Conservation (phyloP, 1,140 invertebrate genomes). For the Gryon sp. region DNA sequence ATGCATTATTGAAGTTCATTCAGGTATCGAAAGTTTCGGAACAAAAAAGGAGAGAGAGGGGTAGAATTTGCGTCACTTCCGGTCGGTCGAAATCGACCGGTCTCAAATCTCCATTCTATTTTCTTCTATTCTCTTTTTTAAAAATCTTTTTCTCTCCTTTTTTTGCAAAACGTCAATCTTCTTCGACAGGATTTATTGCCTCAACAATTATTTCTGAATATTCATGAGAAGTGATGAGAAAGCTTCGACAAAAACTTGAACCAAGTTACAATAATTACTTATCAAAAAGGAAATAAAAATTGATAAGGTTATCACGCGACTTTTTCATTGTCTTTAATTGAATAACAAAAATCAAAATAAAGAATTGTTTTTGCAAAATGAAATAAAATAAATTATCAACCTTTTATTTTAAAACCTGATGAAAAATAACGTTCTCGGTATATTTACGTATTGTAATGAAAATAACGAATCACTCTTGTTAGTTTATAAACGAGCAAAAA, state of each 20-base stretch:
- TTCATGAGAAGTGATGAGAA: constrained; percentile 29
- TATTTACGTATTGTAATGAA: too few relatives aligned
- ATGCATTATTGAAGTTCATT: constrained; percentile 45
- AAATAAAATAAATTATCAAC: too few relatives aligned
- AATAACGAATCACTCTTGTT: too few relatives aligned
- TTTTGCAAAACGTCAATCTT: constrained; percentile 43
- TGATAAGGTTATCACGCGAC: too few relatives aligned
- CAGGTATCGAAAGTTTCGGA: constrained; percentile 44
- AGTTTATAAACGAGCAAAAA: too few relatives aligned
- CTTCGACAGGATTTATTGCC: constrained; percentile 28
- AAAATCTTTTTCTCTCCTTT: neutral
- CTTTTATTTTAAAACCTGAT: too few relatives aligned
- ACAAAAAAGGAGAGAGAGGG: constrained; percentile 18
- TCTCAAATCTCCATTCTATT: constrained; percentile 4
- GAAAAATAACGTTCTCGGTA: too few relatives aligned
- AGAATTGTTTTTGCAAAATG: too few relatives aligned
- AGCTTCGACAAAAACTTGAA: constrained; percentile 11
- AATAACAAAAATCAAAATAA: too few relatives aligned
- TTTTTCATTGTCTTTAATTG: too few relatives aligned
- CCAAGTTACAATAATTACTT: constrained; percentile 30
- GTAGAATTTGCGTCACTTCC: constrained; percentile 19
- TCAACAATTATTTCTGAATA: constrained; percentile 50
- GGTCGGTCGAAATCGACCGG: constrained; percentile 19
- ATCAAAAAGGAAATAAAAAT: too few relatives aligned
- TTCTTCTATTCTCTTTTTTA: constrained; percentile 1